Evolutionary conservation across 1,140 invertebrate species (phyloP).

Genomic region (Ladona fulva): DNA sequence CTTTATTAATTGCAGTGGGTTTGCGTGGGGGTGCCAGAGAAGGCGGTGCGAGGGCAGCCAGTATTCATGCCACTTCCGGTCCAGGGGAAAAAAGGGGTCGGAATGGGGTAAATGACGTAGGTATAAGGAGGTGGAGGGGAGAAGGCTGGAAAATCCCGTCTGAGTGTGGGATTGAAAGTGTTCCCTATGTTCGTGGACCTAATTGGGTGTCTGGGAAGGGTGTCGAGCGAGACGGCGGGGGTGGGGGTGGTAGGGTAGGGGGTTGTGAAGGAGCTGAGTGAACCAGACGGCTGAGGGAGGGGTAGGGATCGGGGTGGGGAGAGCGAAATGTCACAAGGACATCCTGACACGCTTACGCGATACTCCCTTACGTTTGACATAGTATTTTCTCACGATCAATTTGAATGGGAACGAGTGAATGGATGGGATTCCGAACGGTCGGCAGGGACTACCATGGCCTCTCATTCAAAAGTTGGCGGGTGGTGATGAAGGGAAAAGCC

Average conservation of each 20-base stretch:
- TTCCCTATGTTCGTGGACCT: not conserved
- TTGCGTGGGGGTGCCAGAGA: not conserved
- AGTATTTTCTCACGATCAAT: too few relatives aligned
- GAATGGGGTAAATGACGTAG: not conserved
- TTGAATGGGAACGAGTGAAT: too few relatives aligned
- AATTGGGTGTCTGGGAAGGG: constrained; percentile 2
- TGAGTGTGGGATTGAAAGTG: constrained; percentile 4
- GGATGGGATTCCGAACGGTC: too few relatives aligned
- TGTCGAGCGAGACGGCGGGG: not conserved
- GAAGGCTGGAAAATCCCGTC: not conserved
- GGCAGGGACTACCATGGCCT: too few relatives aligned
- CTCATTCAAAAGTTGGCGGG: too few relatives aligned
- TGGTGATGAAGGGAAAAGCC: too few relatives aligned
- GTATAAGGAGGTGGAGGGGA: not conserved
- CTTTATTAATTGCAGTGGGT: not conserved
- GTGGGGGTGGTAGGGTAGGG: not conserved
- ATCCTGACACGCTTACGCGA: not conserved
- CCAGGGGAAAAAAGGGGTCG: not conserved
- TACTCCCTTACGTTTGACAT: not conserved
- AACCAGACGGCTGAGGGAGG: not conserved
- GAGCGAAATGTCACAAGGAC: not conserved
- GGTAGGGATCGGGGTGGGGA: not conserved
- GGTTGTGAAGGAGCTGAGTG: not conserved
- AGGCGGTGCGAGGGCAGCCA: not conserved
- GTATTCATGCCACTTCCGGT: not conserved